These are phyloP conservation scores for Silurus meridionalis DNA, from an alignment of 2,113 vertebrate genomes.

Conservation along the genomic window DNA sequence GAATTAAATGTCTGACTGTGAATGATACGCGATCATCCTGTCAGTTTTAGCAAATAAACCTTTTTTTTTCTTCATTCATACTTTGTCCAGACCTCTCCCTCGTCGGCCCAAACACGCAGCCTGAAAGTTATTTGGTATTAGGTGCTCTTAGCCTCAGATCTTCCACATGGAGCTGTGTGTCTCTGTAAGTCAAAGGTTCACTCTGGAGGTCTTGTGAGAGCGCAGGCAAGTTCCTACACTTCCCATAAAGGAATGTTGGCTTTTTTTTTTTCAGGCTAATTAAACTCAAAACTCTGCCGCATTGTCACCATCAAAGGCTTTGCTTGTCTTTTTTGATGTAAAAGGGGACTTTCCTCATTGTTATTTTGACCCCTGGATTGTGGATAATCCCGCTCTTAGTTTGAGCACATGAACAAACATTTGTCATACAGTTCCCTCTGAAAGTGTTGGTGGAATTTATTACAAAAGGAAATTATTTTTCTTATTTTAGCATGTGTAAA, in stretches of 20 bases:
- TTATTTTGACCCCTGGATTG: not conserved
- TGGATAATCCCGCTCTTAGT: not conserved
- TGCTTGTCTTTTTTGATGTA: not conserved
- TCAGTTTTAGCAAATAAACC: not conserved
- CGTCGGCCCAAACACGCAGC: not conserved
- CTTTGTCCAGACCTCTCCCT: not conserved
- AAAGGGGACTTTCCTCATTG: conserved; percentile 16
- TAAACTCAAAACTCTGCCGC: not conserved
- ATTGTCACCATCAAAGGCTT: conserved; percentile 6
- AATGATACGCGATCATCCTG: not conserved
- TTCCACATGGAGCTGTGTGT: not conserved
- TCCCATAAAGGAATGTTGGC: conserved; percentile 23
- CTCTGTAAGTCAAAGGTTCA: conserved; percentile 19
- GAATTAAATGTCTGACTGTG: not conserved
- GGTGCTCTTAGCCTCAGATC: not conserved
- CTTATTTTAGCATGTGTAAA: not conserved
- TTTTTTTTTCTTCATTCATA: too few species aligned
- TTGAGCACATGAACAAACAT: not conserved
- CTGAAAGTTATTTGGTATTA: not conserved
- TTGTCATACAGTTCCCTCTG: not conserved
- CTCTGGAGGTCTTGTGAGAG: conserved; percentile 22
- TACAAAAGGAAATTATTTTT: not conserved
- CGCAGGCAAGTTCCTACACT: conserved; percentile 28
- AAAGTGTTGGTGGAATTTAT: not conserved
- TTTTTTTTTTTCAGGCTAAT: conserved; percentile 6